Conservation (phyloP, 1,140 invertebrate species). For the Caerostris extrusa region DNA sequence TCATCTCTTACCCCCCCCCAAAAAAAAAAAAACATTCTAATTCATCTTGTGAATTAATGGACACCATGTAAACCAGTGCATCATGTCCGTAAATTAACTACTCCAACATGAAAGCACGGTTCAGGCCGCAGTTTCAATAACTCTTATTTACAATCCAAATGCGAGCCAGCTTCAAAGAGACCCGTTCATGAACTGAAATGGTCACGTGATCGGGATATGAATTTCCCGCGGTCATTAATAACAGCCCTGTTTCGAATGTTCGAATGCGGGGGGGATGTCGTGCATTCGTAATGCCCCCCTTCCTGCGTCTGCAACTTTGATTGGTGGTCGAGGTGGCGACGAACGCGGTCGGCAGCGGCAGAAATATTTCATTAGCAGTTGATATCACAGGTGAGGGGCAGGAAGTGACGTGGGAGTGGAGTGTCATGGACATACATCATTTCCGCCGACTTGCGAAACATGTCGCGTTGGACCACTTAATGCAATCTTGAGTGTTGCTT, state of each 20-base stretch:
- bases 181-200: neutral
- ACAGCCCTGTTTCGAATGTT: neutral
- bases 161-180: neutral
- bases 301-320: neutral
- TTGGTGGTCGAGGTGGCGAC: neutral
- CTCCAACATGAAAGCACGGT: neutral
- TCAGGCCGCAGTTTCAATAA: neutral
- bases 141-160: neutral
- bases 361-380: slow-evolving; percentile 2
- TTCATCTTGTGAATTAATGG: too few species aligned
- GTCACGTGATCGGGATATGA: neutral
- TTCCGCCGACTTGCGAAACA: too few species aligned
- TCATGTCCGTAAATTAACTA: too few species aligned
- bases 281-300: neutral
- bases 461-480: too few species aligned
- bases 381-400: neutral
- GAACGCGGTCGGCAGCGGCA: neutral
- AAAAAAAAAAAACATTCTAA: too few species aligned
- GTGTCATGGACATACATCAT: too few species aligned
- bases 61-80: too few species aligned
- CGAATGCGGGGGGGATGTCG: neutral
- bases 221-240: slow-evolving; percentile 2
- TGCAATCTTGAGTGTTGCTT: too few species aligned
- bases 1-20: too few species aligned
- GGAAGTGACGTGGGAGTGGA: too few species aligned